A percentile compares a stretch with the other conserved stretches of the same genome.
Conservation (phyloP, 2,113 vertebrate species). For the Tauraco erythrolophus region DNA sequence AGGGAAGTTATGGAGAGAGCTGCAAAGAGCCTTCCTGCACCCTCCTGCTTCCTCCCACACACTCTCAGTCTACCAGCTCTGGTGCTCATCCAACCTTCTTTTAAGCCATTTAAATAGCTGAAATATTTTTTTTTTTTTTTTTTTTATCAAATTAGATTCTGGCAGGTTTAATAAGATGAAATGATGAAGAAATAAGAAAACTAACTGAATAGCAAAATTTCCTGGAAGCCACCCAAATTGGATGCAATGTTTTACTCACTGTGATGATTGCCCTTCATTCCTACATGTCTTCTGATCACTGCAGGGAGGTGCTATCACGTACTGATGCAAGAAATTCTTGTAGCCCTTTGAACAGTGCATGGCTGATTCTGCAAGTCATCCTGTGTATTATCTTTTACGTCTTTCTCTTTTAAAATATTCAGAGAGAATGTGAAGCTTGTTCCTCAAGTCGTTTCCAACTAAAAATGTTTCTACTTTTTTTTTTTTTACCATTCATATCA, state of each 20-base stretch:
- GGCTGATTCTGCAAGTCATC: not conserved
- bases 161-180: not conserved
- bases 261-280: not conserved
- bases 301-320: not conserved
- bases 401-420: not conserved
- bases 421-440: not conserved
- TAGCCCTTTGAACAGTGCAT: not conserved
- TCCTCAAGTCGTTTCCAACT: not conserved
- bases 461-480: not conserved
- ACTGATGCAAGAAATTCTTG: not conserved
- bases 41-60: not conserved
- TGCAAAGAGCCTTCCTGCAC: not conserved
- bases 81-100: not conserved
- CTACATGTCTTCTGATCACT: not conserved
- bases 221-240: not conserved
- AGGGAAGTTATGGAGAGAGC: not conserved
- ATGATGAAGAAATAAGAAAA: not conserved
- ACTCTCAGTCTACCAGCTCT: not conserved
- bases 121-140: not conserved
- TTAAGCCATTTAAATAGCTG: not conserved
- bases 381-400: not conserved
- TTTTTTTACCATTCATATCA: not conserved
- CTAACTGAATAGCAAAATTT: not conserved
- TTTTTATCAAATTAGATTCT: not conserved
- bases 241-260: not conserved